Conservation (phyloP, 2,113 vertebrate genomes). For the Oryzias celebensis region DNA sequence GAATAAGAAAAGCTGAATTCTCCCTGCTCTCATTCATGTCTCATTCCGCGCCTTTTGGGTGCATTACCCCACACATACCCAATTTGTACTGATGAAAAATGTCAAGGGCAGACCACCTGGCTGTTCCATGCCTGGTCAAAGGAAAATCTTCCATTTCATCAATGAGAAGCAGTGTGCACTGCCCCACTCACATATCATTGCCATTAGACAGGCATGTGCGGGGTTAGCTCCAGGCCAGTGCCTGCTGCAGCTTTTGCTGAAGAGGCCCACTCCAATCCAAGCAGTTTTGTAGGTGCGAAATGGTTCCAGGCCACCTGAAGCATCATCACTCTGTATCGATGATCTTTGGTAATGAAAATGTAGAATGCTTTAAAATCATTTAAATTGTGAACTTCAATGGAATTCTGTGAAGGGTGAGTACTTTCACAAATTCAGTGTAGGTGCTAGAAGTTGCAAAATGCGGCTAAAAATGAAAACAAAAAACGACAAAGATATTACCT, state of each 20-base stretch:
- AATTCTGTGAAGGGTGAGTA: too few species aligned
- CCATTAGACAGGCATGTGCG: conserved; percentile 75
- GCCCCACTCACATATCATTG: conserved; percentile 69
- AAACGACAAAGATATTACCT: too few species aligned
- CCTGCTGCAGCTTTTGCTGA: conserved; percentile 47
- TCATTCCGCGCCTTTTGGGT: conserved; percentile 21
- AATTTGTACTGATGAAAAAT: conserved; percentile 69
- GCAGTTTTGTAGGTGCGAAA: conserved; percentile 67
- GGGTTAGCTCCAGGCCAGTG: conserved; percentile 55
- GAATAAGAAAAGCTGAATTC: conserved; percentile 64
- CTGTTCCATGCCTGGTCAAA: conserved; percentile 61
- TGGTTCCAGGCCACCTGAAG: conserved; percentile 51
- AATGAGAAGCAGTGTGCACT: conserved; percentile 72
- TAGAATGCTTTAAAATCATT: too few species aligned
- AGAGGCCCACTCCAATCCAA: conserved; percentile 58
- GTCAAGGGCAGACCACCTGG: conserved; percentile 73
- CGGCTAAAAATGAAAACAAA: too few species aligned
- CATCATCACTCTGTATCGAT: conserved; percentile 44
- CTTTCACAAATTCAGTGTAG: too few species aligned
- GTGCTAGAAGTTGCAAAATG: too few species aligned
- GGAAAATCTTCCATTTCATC: conserved; percentile 72
- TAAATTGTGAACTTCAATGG: too few species aligned
- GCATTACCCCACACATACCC: conserved; percentile 68
- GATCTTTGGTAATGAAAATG: conserved; percentile 6
- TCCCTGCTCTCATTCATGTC: conserved; percentile 34